These are phyloP conservation scores for Pantala flavescens DNA, from an alignment of 1,140 invertebrate species.

Conservation along the genomic window DNA sequence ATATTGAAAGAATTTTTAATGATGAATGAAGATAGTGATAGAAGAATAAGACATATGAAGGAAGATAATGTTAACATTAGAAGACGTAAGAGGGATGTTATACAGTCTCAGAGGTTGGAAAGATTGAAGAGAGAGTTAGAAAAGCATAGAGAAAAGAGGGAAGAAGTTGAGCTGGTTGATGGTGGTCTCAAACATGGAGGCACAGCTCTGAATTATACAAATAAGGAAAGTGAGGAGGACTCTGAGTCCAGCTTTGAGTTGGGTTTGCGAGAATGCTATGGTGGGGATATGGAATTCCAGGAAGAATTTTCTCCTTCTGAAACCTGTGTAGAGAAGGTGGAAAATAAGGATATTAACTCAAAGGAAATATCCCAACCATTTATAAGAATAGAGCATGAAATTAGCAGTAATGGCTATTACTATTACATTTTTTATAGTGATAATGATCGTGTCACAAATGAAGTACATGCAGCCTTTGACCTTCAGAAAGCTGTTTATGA, in stretches of 20 bases:
- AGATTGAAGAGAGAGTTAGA: not conserved
- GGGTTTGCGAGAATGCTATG: slow-evolving; percentile 59
- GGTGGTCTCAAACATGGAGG: slow-evolving; percentile 62
- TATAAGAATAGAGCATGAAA: slow-evolving; percentile 53
- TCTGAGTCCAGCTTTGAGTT: slow-evolving; percentile 68
- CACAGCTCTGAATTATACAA: slow-evolving; percentile 48
- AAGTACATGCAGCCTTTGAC: slow-evolving; percentile 70
- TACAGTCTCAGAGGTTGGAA: not conserved
- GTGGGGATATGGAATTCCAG: slow-evolving; percentile 55
- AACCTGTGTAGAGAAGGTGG: slow-evolving; percentile 41
- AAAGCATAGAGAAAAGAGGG: slow-evolving; percentile 14
- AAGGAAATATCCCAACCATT: slow-evolving; percentile 50
- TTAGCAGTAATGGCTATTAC: slow-evolving; percentile 63
- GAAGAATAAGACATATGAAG: slow-evolving; percentile 26
- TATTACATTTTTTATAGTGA: slow-evolving; percentile 81
- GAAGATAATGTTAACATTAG: too few species aligned
- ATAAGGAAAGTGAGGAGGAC: slow-evolving; percentile 27
- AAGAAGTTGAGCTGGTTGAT: slow-evolving; percentile 48
- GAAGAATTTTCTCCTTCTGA: slow-evolving; percentile 54
- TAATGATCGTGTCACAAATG: slow-evolving; percentile 63
- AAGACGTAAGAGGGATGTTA: too few species aligned
- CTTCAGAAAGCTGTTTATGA: slow-evolving; percentile 72
- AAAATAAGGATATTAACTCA: slow-evolving; percentile 41
- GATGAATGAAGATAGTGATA: not conserved
- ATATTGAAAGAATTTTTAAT: slow-evolving; percentile 16